Evolutionary conservation across 2,797 vertebrate genomes (phyloP), one percentile per base, ranked within the genome.

Genomic region (Hoplostethus atlanticus): DNA sequence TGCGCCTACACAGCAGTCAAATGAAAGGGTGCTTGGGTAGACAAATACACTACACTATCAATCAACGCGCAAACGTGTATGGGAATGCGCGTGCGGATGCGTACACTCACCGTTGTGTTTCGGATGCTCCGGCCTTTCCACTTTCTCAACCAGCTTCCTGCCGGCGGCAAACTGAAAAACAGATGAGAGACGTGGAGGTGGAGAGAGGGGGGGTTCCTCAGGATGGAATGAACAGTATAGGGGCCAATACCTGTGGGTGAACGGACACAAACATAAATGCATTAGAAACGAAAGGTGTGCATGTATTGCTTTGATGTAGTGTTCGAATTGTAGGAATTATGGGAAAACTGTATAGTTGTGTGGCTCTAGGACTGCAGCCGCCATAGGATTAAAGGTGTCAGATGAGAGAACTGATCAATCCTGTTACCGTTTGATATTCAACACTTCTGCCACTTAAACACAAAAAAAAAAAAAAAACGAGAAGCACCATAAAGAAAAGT

Each of bases 401-500:
- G 58, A 73, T 31, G 69, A 65, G 56, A 72, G 70, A 64, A 63
- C 50, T 74, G 78, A 91, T 93, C 85, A 87, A 84, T 87, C 83
- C 57, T 64, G 72, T 81, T 62, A 67, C 71, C 64, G 71, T 71
- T 81, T 87, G 79, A 90, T 86, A 87, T 76, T 85, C 75, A 91
- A 87, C 84, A 86, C 84, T 82, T 84, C 77, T 86, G 76, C 77
- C 82, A 86, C 81, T 91, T 89, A 89, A 84, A 85, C 71, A 38
- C 63, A 34, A 34, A 21, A 21, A 21, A 21, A 21, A 21, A 63
- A 76, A 85, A 83, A 81, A 73, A 71, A 53, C 6, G 53, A 83
- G 66, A 71, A 48, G 52, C 71, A 71, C 60, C 59, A 71, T 76
- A 78, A 84, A 81, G 76, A 64, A 81, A 86, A 86, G 77, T 73